Evolutionary conservation across 2,113 vertebrate genomes (phyloP).

Genomic region (Lophochroa leadbeateri): DNA sequence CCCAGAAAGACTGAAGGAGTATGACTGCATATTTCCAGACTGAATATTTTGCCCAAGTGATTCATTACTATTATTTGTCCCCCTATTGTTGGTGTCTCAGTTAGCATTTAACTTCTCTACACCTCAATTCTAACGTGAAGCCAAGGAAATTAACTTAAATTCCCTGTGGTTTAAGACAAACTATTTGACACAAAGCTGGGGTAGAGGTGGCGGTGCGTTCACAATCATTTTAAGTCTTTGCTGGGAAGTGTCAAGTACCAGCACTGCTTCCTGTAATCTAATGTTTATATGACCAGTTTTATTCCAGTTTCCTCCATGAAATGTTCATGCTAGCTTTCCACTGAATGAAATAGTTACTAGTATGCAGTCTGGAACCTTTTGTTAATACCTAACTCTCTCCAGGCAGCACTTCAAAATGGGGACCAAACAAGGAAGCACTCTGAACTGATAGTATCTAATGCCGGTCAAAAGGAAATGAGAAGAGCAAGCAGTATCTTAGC

Average conservation of each 20-base stretch:
- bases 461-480: neutral
- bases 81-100: fast-evolving
- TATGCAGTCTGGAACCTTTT: neutral
- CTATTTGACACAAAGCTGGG: neutral
- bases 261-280: neutral
- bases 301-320: neutral
- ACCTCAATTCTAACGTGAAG: neutral
- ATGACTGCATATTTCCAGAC: neutral
- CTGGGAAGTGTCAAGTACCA: neutral
- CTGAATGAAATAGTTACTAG: neutral
- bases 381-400: neutral
- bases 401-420: neutral
- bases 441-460: neutral
- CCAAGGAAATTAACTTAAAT: neutral
- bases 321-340: neutral
- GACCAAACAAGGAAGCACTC: neutral
- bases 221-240: neutral
- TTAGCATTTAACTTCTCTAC: neutral
- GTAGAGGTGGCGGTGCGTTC: neutral
- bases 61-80: neutral
- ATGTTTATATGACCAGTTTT: neutral
- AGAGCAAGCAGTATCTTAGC: neutral
- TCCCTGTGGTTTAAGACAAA: neutral
- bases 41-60: neutral
- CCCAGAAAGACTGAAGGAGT: neutral